A percentile compares a stretch with the other conserved stretches of the same genome.
These are phyloP conservation scores for Dinocampus coccinellae DNA, from an alignment of 2,888 invertebrate genomes.

Conservation along the genomic window DNA sequence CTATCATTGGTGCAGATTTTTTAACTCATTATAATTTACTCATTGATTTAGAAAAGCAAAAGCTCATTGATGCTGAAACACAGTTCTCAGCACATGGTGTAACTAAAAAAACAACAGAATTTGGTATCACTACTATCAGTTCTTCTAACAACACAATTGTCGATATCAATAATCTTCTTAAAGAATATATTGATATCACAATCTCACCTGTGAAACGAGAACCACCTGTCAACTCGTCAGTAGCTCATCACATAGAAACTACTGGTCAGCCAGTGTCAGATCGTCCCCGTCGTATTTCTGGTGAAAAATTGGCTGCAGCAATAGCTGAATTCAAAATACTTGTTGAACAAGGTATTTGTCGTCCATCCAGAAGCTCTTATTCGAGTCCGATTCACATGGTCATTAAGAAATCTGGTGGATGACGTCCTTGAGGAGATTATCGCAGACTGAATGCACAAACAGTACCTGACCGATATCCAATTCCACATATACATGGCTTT, in stretches of 20 bases:
- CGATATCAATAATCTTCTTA: neutral
- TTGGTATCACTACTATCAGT: neutral
- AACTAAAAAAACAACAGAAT: neutral
- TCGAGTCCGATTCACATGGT: too few relatives aligned
- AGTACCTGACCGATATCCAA: slow-evolving; percentile 7
- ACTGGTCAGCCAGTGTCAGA: too few relatives aligned
- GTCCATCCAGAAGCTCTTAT: too few relatives aligned
- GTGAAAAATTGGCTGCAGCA: too few relatives aligned
- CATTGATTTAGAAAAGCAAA: slow-evolving; percentile 23
- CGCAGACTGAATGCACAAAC: slow-evolving; percentile 18
- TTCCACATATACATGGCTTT: neutral
- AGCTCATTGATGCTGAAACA: slow-evolving; percentile 29
- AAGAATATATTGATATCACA: neutral
- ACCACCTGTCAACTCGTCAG: neutral
- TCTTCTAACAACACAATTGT: neutral
- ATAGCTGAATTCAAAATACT: too few relatives aligned
- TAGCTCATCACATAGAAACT: too few relatives aligned
- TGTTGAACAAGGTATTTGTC: too few relatives aligned
- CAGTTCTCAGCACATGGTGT: slow-evolving; percentile 12
- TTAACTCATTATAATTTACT: slow-evolving; percentile 21
- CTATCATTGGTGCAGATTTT: slow-evolving; percentile 37
- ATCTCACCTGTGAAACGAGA: neutral
- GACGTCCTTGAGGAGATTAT: slow-evolving; percentile 17
- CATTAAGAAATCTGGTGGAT: too few relatives aligned
- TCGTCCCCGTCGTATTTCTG: too few relatives aligned